Evolutionary conservation across 2,797 vertebrate genomes (phyloP).

Genomic region (Hirundo rustica): DNA sequence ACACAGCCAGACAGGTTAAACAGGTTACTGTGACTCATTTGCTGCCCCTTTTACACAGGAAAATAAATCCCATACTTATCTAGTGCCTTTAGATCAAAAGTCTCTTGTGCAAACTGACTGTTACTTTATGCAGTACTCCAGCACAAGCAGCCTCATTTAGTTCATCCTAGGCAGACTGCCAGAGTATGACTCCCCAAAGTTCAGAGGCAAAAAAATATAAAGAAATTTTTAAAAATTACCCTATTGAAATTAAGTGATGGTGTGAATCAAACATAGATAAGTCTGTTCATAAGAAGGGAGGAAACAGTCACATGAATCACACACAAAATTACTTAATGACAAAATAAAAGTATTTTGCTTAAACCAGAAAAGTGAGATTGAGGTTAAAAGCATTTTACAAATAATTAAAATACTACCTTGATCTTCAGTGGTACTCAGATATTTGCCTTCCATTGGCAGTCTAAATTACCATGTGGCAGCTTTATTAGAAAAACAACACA

Average conservation of each 20-base stretch:
- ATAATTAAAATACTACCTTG: not conserved
- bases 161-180: not conserved
- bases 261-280: not conserved
- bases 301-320: not conserved
- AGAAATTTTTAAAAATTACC: not conserved
- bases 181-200: not conserved
- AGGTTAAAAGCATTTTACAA: not conserved
- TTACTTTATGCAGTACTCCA: not conserved
- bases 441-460: not conserved
- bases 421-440: not conserved
- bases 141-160: not conserved
- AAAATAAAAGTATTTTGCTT: not conserved
- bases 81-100: not conserved
- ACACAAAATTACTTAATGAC: not conserved
- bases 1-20: not conserved
- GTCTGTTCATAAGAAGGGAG: not conserved
- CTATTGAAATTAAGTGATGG: not conserved
- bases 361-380: not conserved
- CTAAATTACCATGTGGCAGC: not conserved
- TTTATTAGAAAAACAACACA: conserved; percentile 4
- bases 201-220: not conserved
- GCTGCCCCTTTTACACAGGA: not conserved
- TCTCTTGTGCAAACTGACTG: not conserved
- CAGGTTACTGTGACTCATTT: not conserved
- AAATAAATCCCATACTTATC: not conserved